Base-by-base conservation (phyloP, 2,797 vertebrate species). In the Strix occidentalis region DNA sequence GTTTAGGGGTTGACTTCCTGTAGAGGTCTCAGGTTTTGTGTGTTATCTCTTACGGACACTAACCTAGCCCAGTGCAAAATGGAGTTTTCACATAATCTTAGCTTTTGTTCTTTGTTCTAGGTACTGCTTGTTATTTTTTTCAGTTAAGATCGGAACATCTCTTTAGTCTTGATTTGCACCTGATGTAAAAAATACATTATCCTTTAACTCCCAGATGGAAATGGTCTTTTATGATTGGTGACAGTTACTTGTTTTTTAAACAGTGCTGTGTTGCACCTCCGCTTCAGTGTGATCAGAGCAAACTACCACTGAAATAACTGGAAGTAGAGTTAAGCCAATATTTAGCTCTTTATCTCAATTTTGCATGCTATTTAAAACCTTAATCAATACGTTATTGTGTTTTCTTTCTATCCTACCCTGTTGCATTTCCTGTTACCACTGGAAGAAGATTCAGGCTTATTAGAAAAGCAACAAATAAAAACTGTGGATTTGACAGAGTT, bases 361-460 rank as follows among this genome's bases (percentile, higher is more conserved):
- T 61, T 88, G 23, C 53, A n/a, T 93, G 45, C 84, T 87, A 37
- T 68, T 86, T 91, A 87, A 95, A 83, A 94, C 45, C 72, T 85
- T 28, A 81, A 23, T 95, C 64, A 90, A 68, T 77, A 35, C 13
- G 16, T 41, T 65, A 58, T 46, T 78, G 24, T 88, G 70, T 45
- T 80, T 87, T 70, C 31, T 69, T 64, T 83, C 11, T 89, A 45
- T 94, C 84, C 80, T 16, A 68, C 18, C 16, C 41, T 71, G n/a
- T 84, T 2, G 0, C 39, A 50, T 90, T 74, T 93, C 45, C 53
- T 84, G 53, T 85, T 87, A 56, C 31, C 28, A 41, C 14, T 79
- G 82, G 60, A 79, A 85, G 50, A 81, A 90, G 37, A 84, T 50
- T 68, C 18, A 46, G 61, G 31, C 54, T 77, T 77, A 50, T 75